Evolutionary conservation across 64 coral and sea anemone genomes (phyloP), one percentile per base, ranked within the genome.

Genomic region (Platygyra sinensis): DNA sequence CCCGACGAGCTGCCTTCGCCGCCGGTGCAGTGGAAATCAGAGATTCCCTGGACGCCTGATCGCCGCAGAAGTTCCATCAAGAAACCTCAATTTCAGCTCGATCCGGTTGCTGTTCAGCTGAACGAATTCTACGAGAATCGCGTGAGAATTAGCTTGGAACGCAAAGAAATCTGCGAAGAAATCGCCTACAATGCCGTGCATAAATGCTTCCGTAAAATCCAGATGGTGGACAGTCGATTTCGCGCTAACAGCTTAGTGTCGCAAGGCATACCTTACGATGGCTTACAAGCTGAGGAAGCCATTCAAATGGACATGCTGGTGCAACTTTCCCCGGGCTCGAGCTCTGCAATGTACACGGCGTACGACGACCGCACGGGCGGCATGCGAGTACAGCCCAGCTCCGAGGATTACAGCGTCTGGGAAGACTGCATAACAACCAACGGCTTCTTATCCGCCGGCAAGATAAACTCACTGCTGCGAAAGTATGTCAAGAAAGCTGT

Each of bases 101-200:
- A 99, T 32, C 94, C 97, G 4, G 75, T 99, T 12, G 91, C 97
- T n/a, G 62, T 94, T 64, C 88, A 95, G 39, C 73, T 99, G 27
- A 93, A 95, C 55, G 91, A 93, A 27, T 99, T 99, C 28, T 94
- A 99, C 84, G 97, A 99, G 75, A 95, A 99, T 86, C 97, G 97
- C 33, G 97, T 94, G 62, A 59, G 97, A 22, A 69, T 94, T 5
- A 93, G 94, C 67, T 86, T 99, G 28, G 97, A 99, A 54, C 90
- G 97, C 22, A 99, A 99, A 80, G 93, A 95, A 90, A 99, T 99
- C 77, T 99, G 97, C 71, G 94, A 99, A 76, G 94, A 99, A 84
- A 95, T 99, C 28, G 97, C 97, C 2, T 95, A 94, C 91, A 91
- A 95, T 65, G 64, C 94, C 0, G 91, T 93, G 33, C 79, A 96